Percentiles rank a stretch among this genome's conserved stretches.
Evolutionary conservation across 2,888 invertebrate species (phyloP).

Genomic region (Hyposoter didymator): DNA sequence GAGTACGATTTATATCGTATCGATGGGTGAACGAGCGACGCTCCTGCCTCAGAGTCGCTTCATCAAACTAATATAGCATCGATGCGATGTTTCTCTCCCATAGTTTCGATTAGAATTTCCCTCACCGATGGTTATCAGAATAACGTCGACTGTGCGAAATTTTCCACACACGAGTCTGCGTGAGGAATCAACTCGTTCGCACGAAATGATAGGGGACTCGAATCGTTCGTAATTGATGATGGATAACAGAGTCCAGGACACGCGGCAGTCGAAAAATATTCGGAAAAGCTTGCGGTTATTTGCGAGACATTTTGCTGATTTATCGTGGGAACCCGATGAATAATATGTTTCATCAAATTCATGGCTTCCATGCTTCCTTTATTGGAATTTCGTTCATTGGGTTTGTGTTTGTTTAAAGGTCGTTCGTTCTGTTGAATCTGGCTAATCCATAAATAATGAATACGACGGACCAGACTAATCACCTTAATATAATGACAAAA

Average conservation of each 20-base stretch:
- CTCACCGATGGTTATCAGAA: slow-evolving; percentile 43
- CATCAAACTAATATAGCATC: slow-evolving; percentile 58
- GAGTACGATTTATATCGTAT: slow-evolving; percentile 52
- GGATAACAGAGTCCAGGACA: slow-evolving; percentile 1
- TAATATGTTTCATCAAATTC: background rate
- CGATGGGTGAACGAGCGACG: slow-evolving; percentile 43
- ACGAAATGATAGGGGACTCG: slow-evolving; percentile 13
- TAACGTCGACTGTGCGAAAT: slow-evolving; percentile 46
- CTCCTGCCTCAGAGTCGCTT: slow-evolving; percentile 34
- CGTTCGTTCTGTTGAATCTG: background rate
- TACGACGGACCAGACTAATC: background rate
- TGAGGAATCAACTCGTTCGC: slow-evolving; percentile 20
- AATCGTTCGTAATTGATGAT: slow-evolving; percentile 23
- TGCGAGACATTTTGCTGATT: background rate
- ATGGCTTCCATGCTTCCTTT: background rate
- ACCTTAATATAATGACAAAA: background rate
- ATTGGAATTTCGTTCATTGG: background rate
- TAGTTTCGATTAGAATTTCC: slow-evolving; percentile 47
- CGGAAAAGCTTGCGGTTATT: background rate
- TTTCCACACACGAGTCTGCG: slow-evolving; percentile 17
- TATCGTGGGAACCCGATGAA: background rate
- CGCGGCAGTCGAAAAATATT: background rate
- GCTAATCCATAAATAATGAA: background rate
- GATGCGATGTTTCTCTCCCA: slow-evolving; percentile 41
- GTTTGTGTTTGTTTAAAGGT: background rate